Evolutionary conservation across 1,140 invertebrate species (phyloP), one percentile per base, ranked within the genome.

Genomic region (Dryas iulia): DNA sequence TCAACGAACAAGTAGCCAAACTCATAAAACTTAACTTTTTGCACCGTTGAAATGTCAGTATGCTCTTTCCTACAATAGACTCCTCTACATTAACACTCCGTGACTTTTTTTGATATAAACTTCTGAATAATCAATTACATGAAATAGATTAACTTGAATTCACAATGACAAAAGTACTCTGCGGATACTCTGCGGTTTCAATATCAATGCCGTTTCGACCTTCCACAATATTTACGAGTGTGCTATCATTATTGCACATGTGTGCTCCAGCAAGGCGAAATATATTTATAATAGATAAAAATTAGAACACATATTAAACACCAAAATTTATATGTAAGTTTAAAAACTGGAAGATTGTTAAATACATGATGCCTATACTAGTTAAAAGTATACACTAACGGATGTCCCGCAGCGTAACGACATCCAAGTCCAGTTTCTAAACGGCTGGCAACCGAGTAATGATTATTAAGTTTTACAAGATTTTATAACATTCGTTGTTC

Each of bases 401-500:
- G 64, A 53, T 53, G 54, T 31, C 30, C 53, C 11, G 12, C 30
- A 52, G 33, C 8, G 23, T 18, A 68, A 57, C 52, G 24, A 60
- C 63, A 57, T 58, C 65, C 8, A 63, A 69, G 10, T 66, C 58
- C 67, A 71, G 61, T 28, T 68, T 54, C 14, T 59, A 67, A 71
- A 63, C 60, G 56, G 62, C 60, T 62, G 52, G 52, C 35, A 54
- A 63, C 57, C 54, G 54, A 64, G 58, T 67, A n/a, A 61, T 30
- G 35, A 63, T 63, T 66, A 66, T 57, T 59, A 69, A 69, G 28
- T 58, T 71, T 77, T 47, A 47, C 39, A 47, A 47, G 39, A 47
- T 75, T 66, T 66, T 75, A 58, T 66, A 86, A 84, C 78, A 81
- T 90, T 90, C 87, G 87, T 90, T 90, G 87, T 90, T 75, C 72